Evolutionary conservation across 2,797 vertebrate species (phyloP), one percentile per base, ranked within the genome.

Genomic region (Lateolabrax maculatus): DNA sequence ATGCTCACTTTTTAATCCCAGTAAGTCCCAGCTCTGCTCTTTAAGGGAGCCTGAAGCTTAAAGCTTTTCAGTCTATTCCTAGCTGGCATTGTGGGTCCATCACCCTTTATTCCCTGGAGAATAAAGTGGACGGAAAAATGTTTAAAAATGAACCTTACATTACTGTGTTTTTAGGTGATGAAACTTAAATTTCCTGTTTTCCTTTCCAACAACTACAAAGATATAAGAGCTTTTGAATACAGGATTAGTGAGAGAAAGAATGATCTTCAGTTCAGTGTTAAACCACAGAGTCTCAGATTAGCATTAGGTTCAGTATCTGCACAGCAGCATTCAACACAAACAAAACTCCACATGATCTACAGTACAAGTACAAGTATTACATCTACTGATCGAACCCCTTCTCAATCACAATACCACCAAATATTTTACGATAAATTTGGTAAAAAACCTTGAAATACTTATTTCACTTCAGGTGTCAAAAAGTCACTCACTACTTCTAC

Each of bases 1-100:
- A 31, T 44, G 46, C 87, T 92, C 68, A 75, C 77, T 73, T 57
- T 81, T 79, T 90, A 94, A 93, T 92, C 90, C 85, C 57, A 31
- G 57, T 83, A 84, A 92, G 18, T 76, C 80, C 41, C 27, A 2
- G 12, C 77, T 86, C 64, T 74, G 56, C 81, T 86, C 80, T 86
- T 84, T 79, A 86, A 77, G 66, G 61, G 9, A 77, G 78, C 48
- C 88, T 3, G 58, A 75, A 79, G 84, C 55, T 80, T 69, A 80
- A 48, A 29, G 63, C 60, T 53, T 77, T 69, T 43, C 70, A 68
- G 36, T 51, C 66, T 70, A 4, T 55, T 81, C 60, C 70, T 71
- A 23, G 56, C 80, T 53, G 66, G 12, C 41, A 64, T 23, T 39
- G 56, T 71, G 9, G 8, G 5, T 67, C 43, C 48, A 44, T 60